phyloP scores from a whole-genome alignment of 2,888 invertebrate genomes.

The Nysson spinosus region DNA sequence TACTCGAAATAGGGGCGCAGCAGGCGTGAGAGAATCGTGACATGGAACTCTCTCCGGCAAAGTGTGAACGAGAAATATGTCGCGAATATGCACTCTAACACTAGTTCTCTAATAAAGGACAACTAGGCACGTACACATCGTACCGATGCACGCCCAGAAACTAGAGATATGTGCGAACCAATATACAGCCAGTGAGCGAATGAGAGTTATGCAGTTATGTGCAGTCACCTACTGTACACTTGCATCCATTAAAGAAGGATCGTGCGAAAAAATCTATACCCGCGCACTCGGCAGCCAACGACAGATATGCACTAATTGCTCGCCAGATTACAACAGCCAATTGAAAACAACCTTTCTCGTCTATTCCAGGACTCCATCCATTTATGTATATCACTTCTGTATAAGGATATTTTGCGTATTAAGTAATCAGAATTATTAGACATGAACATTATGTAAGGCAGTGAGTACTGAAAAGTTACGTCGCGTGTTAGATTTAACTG shows the following conservation, averaged over 20 bases:
- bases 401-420: too few relatives aligned
- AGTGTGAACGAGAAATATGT: conserved; percentile 18
- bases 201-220: conserved; percentile 22
- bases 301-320: conserved; percentile 24
- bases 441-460: too few relatives aligned
- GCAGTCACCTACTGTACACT: conserved; percentile 24
- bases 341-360: too few relatives aligned
- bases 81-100: not conserved
- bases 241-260: conserved; percentile 10
- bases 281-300: conserved; percentile 4
- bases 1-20: conserved; percentile 1
- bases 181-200: not conserved
- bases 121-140: not conserved
- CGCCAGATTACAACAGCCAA: not conserved
- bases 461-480: too few relatives aligned
- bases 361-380: too few relatives aligned
- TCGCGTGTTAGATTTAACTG: too few relatives aligned
- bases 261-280: conserved; percentile 15
- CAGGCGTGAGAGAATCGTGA: conserved; percentile 26
- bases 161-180: conserved; percentile 21
- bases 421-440: too few relatives aligned
- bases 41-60: conserved; percentile 9
- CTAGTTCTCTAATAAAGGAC: not conserved
- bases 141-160: conserved; percentile 15
- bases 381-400: too few relatives aligned